A percentile compares a stretch with the other conserved stretches of the same genome.
phyloP scores from a whole-genome alignment of 2,113 vertebrate species.

The Chrysochloris asiatica region DNA sequence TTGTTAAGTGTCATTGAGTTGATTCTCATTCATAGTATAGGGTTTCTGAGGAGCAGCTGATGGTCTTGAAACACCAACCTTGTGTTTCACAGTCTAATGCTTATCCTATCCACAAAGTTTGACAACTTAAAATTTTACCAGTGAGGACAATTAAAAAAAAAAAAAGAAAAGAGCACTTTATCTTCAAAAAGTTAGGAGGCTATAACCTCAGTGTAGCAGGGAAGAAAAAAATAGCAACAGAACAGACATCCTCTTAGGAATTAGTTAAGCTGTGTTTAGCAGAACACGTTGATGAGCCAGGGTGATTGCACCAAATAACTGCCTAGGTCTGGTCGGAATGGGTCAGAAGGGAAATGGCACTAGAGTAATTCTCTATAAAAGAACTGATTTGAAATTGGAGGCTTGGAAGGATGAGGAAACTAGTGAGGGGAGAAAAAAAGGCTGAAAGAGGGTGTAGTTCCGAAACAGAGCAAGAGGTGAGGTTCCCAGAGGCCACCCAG shows the following conservation, averaged over 20 bases:
- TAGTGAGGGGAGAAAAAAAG: background rate
- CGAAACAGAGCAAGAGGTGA: background rate
- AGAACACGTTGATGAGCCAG: slow-evolving; percentile 26
- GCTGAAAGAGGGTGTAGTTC: background rate
- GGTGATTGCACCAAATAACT: background rate
- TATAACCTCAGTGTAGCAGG: background rate
- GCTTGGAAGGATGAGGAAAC: background rate
- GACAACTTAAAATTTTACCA: slow-evolving; percentile 43
- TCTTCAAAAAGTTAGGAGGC: slow-evolving; percentile 9
- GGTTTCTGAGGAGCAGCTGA: too few relatives aligned
- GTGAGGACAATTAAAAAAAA: background rate
- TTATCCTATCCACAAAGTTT: background rate
- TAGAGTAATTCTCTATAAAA: slow-evolving; percentile 7
- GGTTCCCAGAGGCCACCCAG: background rate
- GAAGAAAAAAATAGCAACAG: background rate
- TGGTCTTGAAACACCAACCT: too few relatives aligned
- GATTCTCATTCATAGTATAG: too few relatives aligned
- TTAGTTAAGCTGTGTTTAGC: slow-evolving; percentile 23
- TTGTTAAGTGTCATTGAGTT: too few relatives aligned
- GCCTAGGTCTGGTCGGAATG: background rate
- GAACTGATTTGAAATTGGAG: background rate
- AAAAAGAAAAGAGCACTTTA: slow-evolving; percentile 17
- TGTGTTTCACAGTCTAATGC: too few relatives aligned
- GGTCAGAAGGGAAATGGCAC: background rate
- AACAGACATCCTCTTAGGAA: slow-evolving; percentile 44